A percentile compares a stretch with the other conserved stretches of the same genome.
Conservation (phyloP, 2,113 vertebrate genomes). For the Bos taurus region DNA sequence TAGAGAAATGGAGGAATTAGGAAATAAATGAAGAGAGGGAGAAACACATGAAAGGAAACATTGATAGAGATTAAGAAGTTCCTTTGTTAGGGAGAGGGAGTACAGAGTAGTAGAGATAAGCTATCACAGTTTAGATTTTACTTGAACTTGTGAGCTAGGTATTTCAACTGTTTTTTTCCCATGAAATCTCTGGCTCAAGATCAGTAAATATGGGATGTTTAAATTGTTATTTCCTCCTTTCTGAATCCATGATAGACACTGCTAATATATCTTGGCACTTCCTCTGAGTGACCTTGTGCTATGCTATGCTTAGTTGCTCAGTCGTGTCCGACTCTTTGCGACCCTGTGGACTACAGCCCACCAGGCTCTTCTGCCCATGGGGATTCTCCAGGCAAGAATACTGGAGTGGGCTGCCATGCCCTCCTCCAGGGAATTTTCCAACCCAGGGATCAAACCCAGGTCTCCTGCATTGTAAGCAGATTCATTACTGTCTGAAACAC, state of each 20-base stretch:
- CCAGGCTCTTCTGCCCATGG: background rate
- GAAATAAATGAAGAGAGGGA: background rate
- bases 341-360: fast-evolving
- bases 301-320: background rate
- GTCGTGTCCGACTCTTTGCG: fast-evolving
- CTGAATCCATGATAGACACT: background rate
- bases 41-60: background rate
- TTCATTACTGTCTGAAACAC: background rate
- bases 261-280: background rate
- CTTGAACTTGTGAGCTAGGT: background rate
- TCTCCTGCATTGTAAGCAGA: fast-evolving
- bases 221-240: background rate
- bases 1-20: background rate
- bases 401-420: background rate
- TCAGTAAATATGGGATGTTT: background rate
- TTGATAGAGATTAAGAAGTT: background rate
- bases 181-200: background rate
- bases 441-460: background rate
- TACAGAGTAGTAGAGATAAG: background rate
- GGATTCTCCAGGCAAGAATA: background rate
- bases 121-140: background rate
- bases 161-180: background rate
- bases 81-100: background rate
- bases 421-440: background rate
- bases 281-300: background rate